A percentile compares a stretch with the other conserved stretches of the same genome.
These are phyloP conservation scores for Colaptes auratus DNA, from an alignment of 2,113 vertebrate species.

Conservation along the genomic window DNA sequence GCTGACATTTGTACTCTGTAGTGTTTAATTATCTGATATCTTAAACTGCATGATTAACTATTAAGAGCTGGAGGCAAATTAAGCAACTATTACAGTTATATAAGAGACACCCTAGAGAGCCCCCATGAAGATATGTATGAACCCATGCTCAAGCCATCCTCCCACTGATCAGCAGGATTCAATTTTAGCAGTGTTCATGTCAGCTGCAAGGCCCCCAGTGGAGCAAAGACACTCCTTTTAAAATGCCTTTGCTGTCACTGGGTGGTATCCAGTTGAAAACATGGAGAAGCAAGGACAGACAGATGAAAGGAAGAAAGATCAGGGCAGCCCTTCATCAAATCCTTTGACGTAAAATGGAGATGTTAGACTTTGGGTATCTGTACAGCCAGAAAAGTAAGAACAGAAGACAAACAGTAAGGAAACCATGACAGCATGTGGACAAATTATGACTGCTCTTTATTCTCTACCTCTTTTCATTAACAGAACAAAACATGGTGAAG, in stretches of 20 bases:
- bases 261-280: conserved; percentile 36
- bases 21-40: background rate
- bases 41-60: background rate
- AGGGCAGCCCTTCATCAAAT: conserved; percentile 20
- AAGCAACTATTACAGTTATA: background rate
- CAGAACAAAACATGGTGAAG: background rate
- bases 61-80: conserved; percentile 5
- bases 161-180: conserved; percentile 1
- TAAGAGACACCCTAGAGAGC: background rate
- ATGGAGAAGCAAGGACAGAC: background rate
- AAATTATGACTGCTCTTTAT: background rate
- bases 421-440: background rate
- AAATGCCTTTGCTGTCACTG: conserved; percentile 32
- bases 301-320: conserved; percentile 55
- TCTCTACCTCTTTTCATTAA: background rate
- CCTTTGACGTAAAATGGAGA: conserved; percentile 37
- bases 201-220: background rate
- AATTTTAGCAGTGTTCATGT: conserved; percentile 14
- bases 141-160: background rate
- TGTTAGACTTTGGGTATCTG: background rate
- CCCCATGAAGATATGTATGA: background rate
- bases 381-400: conserved; percentile 15
- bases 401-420: background rate
- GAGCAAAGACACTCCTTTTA: background rate
- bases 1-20: background rate